A percentile compares a stretch with the other conserved stretches of the same genome.
phyloP scores from a whole-genome alignment of 2,888 invertebrate genomes.

The Linhomoeus sp. region DNA sequence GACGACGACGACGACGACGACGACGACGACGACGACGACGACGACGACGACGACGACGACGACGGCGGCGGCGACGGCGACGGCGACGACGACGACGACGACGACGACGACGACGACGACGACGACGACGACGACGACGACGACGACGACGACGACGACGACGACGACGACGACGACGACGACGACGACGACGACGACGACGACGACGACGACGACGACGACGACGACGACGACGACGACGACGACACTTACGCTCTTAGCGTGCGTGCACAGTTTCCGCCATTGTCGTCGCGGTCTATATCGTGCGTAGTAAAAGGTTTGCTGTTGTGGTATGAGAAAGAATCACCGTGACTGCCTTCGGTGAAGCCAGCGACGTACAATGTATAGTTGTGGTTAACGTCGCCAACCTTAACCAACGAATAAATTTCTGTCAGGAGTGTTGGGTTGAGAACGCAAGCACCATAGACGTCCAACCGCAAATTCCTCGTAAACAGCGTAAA shows the following conservation, averaged over 20 bases:
- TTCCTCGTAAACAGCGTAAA: too few species aligned
- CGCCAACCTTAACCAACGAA: too few species aligned
- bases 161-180: not conserved
- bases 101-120: not conserved
- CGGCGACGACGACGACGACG: not conserved
- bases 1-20: not conserved
- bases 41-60: not conserved
- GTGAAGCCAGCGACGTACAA: too few species aligned
- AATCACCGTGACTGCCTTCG: too few species aligned
- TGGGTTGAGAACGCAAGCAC: too few species aligned
- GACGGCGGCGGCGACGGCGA: not conserved
- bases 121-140: not conserved
- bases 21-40: not conserved
- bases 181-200: not conserved
- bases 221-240: not conserved
- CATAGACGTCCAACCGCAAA: too few species aligned
- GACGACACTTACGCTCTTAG: not conserved
- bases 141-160: not conserved
- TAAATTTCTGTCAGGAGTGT: too few species aligned
- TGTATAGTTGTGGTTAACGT: too few species aligned
- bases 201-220: not conserved
- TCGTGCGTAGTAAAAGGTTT: too few species aligned
- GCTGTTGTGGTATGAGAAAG: too few species aligned
- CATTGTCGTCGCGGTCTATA: too few species aligned
- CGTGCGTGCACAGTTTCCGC: too few species aligned